Conservation (phyloP, 2,797 vertebrate genomes). For the Sebastes trivittatus region DNA sequence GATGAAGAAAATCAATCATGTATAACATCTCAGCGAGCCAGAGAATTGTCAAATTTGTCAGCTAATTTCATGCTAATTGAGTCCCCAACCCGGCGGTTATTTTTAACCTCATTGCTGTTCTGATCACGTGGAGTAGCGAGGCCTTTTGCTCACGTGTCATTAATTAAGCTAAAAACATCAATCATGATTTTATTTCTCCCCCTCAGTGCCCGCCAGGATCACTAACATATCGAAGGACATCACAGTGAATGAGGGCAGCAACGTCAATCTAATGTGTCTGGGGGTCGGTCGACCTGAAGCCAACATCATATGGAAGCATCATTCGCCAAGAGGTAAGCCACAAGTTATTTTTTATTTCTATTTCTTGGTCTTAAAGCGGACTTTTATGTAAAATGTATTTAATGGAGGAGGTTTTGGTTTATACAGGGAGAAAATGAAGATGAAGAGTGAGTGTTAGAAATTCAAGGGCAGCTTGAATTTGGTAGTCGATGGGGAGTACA, state of each 20-base stretch:
- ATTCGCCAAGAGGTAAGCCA: slow-evolving; percentile 88
- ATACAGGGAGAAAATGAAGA: background rate
- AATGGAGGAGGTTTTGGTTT: background rate
- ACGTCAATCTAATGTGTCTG: slow-evolving; percentile 92
- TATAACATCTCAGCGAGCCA: slow-evolving; percentile 42
- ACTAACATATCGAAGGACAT: slow-evolving; percentile 93
- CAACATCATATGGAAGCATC: slow-evolving; percentile 92
- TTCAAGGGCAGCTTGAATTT: background rate
- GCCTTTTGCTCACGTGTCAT: slow-evolving; percentile 45
- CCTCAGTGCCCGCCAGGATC: slow-evolving; percentile 93
- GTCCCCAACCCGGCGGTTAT: slow-evolving; percentile 50
- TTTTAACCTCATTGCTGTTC: slow-evolving; percentile 62
- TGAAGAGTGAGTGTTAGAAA: background rate
- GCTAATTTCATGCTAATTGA: slow-evolving; percentile 73
- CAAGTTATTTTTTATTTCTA: background rate
- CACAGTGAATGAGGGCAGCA: slow-evolving; percentile 95
- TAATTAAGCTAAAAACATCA: slow-evolving; percentile 54
- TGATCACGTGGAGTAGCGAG: slow-evolving; percentile 24
- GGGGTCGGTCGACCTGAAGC: slow-evolving; percentile 94
- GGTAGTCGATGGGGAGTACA: background rate
- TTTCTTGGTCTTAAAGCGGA: background rate
- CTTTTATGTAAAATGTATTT: background rate
- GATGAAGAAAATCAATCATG: slow-evolving; percentile 68
- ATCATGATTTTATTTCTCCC: slow-evolving; percentile 43
- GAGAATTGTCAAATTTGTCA: slow-evolving; percentile 70